Conservation (phyloP, 1,140 invertebrate species). For the Limonius californicus region DNA sequence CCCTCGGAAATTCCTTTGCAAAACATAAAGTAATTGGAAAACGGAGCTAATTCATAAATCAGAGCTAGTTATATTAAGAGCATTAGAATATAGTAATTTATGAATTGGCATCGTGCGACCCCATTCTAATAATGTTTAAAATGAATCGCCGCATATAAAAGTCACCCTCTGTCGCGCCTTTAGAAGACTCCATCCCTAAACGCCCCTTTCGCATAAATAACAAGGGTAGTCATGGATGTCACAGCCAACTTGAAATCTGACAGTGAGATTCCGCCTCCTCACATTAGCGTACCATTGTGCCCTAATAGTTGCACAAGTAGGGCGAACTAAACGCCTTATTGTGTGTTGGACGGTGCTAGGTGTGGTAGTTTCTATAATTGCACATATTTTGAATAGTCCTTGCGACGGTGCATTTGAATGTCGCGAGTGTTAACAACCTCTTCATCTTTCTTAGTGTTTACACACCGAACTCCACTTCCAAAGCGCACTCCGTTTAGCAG, state of each 20-base stretch:
- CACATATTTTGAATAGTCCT: background rate
- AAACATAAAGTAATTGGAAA: too few relatives aligned
- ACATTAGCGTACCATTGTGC: constrained; percentile 20
- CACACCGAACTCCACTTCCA: background rate
- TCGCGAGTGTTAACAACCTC: too few relatives aligned
- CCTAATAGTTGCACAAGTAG: constrained; percentile 22
- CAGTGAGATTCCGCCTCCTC: constrained; percentile 14
- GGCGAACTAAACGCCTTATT: constrained; percentile 20
- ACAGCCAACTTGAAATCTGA: constrained; percentile 22
- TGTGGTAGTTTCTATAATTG: constrained; percentile 1
- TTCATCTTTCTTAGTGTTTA: background rate
- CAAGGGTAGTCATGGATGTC: constrained; percentile 18
- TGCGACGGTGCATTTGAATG: background rate
- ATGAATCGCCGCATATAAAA: constrained; percentile 1
- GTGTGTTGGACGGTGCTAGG: background rate
- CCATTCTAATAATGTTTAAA: constrained; percentile 9
- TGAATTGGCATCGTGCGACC: background rate
- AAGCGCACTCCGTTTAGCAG: background rate
- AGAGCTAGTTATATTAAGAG: background rate
- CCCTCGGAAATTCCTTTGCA: too few relatives aligned
- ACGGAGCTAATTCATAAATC: background rate
- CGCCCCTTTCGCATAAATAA: constrained; percentile 22
- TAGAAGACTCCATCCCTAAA: background rate
- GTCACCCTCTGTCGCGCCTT: background rate
- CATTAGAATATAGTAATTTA: constrained; percentile 1